Conservation (phyloP, 2,888 invertebrate species). For the Morpho helenor region DNA sequence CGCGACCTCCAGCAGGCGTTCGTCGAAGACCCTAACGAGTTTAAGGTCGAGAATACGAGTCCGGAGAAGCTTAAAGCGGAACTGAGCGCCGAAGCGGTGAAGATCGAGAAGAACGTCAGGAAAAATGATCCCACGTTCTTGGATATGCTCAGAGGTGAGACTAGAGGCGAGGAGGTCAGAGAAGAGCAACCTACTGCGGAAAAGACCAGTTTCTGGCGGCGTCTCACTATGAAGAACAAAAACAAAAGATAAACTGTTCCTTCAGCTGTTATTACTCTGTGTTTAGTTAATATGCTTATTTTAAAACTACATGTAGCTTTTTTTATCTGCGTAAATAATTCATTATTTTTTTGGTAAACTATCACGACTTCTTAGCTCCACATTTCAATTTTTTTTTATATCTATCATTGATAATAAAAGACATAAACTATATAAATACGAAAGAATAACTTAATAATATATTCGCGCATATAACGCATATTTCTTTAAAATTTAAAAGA, state of each 20-base stretch:
- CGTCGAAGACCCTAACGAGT: conserved; percentile 85
- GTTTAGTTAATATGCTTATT: conserved; percentile 22
- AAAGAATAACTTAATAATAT: too few relatives aligned
- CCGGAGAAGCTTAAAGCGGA: conserved; percentile 84
- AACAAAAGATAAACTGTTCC: conserved; percentile 79
- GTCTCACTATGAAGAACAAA: conserved; percentile 84
- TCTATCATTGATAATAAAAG: too few relatives aligned
- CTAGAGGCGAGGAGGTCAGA: conserved; percentile 61
- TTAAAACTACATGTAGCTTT: neutral
- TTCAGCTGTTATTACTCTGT: conserved; percentile 42
- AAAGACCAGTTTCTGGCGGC: conserved; percentile 84
- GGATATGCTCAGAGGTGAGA: conserved; percentile 83
- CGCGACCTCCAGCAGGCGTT: conserved; percentile 88
- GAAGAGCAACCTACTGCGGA: conserved; percentile 74
- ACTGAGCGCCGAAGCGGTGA: conserved; percentile 82
- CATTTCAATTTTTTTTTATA: too few relatives aligned
- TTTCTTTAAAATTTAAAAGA: too few relatives aligned
- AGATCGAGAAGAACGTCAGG: conserved; percentile 78
- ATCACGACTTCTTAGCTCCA: too few relatives aligned
- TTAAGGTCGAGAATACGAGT: conserved; percentile 83
- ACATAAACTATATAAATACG: too few relatives aligned
- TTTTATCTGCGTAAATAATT: too few relatives aligned
- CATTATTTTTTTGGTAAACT: too few relatives aligned
- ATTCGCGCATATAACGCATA: too few relatives aligned
- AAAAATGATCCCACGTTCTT: conserved; percentile 82